phyloP scores from a whole-genome alignment of 2,797 vertebrate genomes.

The Pagetopsis macropterus region DNA sequence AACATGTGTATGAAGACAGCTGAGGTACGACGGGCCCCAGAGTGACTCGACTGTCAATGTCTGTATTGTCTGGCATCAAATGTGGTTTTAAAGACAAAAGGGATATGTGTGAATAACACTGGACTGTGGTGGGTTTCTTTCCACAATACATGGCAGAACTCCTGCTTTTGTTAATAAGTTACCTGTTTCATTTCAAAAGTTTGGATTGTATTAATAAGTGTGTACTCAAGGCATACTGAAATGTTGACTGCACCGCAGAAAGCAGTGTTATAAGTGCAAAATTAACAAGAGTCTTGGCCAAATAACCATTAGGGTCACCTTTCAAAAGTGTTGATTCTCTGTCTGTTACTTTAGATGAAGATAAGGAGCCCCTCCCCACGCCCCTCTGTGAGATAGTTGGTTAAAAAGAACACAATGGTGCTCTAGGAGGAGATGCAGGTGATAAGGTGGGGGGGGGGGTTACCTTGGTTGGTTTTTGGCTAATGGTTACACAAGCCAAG shows the following conservation, averaged over 20 bases:
- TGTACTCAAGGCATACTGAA: not conserved
- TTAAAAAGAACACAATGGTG: too few relatives aligned
- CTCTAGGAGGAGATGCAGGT: too few relatives aligned
- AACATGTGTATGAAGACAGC: slow-evolving; percentile 50
- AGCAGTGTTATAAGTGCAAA: not conserved
- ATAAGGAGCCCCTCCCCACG: too few relatives aligned
- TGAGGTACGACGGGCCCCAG: slow-evolving; percentile 41
- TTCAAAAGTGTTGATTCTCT: too few relatives aligned
- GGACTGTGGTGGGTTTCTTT: slow-evolving; percentile 29
- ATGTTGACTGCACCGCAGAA: not conserved
- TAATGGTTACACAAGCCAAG: too few relatives aligned
- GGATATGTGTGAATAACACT: slow-evolving; percentile 34
- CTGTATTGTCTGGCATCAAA: slow-evolving; percentile 43
- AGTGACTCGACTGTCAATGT: slow-evolving; percentile 68
- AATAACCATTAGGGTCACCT: not conserved
- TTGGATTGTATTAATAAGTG: not conserved
- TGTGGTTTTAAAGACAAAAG: slow-evolving; percentile 31
- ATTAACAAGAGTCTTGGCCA: not conserved
- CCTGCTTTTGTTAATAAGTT: slow-evolving; percentile 6
- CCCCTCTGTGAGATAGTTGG: too few relatives aligned
- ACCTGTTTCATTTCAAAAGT: not conserved
- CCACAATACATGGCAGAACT: slow-evolving; percentile 7
- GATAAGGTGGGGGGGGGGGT: too few relatives aligned
- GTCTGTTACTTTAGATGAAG: too few relatives aligned
- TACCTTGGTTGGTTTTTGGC: too few relatives aligned